phyloP scores from a whole-genome alignment of 2,113 vertebrate species.

The Vulpes lagopus region DNA sequence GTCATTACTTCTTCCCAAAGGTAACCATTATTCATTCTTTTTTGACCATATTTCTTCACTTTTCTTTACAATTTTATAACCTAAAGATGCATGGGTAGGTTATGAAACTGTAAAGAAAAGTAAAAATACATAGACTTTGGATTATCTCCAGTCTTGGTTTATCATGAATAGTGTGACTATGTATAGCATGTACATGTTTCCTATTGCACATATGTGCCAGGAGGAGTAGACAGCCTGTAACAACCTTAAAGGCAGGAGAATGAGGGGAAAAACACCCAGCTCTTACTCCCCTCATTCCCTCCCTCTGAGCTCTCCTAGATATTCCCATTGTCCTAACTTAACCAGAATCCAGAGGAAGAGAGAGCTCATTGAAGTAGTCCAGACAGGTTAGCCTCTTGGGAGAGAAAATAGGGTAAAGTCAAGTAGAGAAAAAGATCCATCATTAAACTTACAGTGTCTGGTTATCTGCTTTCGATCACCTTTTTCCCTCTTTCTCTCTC shows the following conservation, averaged over 20 bases:
- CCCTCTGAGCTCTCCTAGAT: not conserved
- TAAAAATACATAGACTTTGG: not conserved
- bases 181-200: not conserved
- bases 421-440: not conserved
- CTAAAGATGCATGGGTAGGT: not conserved
- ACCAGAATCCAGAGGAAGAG: not conserved
- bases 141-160: not conserved
- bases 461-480: not conserved
- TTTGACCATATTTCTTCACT: not conserved
- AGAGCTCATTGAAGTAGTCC: not conserved
- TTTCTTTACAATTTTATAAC: conserved; percentile 1
- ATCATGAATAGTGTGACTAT: not conserved
- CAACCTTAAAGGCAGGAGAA: not conserved
- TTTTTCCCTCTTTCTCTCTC: not conserved
- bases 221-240: not conserved
- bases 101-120: not conserved
- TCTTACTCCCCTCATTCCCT: not conserved
- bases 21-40: not conserved
- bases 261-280: not conserved
- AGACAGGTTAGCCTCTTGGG: not conserved
- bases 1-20: not conserved
- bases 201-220: not conserved
- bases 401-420: not conserved
- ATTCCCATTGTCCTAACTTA: not conserved
- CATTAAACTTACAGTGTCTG: not conserved